These are phyloP conservation scores for Oncorhynchus kisutch DNA, from an alignment of 2,113 vertebrate genomes.

Conservation along the genomic window DNA sequence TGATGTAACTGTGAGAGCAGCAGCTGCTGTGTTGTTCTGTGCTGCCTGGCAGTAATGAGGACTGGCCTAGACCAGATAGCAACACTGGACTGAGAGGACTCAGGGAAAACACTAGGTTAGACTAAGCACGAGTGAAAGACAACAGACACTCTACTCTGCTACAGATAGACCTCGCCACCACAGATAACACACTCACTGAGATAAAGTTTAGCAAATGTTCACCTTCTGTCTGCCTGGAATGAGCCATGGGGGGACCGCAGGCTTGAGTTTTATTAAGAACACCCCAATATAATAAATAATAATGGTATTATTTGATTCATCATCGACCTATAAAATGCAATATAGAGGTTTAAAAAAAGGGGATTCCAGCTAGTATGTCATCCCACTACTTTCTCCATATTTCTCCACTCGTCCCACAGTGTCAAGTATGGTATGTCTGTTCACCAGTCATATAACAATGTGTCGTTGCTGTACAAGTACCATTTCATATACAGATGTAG, in stretches of 20 bases:
- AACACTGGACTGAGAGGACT: slow-evolving; percentile 29
- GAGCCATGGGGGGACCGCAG: no score
- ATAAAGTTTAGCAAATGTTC: no score
- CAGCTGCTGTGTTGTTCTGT: slow-evolving; percentile 45
- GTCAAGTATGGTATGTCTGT: no score
- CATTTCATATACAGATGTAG: slow-evolving; percentile 36
- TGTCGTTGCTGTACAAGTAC: slow-evolving; percentile 5
- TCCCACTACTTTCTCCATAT: no score
- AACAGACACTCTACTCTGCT: neutral
- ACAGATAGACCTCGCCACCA: neutral
- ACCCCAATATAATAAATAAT: no score
- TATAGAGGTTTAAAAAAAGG: no score
- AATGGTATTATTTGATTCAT: no score
- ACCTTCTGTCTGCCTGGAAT: no score
- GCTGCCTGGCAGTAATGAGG: slow-evolving; percentile 67
- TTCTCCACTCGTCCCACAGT: no score
- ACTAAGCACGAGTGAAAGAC: neutral
- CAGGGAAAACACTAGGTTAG: neutral
- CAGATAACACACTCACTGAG: neutral
- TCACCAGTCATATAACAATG: neutral
- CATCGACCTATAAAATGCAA: no score
- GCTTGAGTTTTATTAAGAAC: no score
- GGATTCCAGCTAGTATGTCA: no score
- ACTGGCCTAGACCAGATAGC: slow-evolving; percentile 41
- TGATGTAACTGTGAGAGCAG: slow-evolving; percentile 57